Evolutionary conservation across 2,888 invertebrate genomes (phyloP).

Genomic region (Balanococcus diminutus): DNA sequence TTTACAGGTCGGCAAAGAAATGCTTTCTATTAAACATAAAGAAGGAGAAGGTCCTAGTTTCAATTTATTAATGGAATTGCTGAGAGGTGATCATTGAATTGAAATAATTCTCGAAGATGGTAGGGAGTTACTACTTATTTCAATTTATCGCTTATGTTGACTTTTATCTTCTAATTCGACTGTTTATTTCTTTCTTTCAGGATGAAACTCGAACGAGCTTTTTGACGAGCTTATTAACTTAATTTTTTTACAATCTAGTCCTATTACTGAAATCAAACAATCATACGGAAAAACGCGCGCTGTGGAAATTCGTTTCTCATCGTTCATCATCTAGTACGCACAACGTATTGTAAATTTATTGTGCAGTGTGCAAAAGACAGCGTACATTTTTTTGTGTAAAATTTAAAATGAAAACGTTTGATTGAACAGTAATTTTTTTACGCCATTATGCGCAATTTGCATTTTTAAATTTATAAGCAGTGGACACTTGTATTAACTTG

Average conservation of each 20-base stretch:
- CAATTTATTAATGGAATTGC: constrained; percentile 92
- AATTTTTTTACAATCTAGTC: constrained; percentile 46
- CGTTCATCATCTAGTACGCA: not conserved
- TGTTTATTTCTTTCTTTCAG: constrained; percentile 1
- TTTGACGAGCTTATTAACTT: constrained; percentile 50
- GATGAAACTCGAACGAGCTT: constrained; percentile 45
- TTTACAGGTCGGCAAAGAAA: constrained; percentile 86
- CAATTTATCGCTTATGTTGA: not conserved
- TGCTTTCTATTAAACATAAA: constrained; percentile 83
- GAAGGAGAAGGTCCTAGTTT: constrained; percentile 90
- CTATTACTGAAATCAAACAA: constrained; percentile 44
- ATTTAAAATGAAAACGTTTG: not conserved
- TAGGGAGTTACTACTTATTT: not conserved
- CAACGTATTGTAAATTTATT: constrained; percentile 1
- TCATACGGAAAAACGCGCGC: not conserved
- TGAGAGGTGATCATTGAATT: constrained; percentile 90
- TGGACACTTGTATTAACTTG: not conserved
- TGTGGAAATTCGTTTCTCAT: not conserved
- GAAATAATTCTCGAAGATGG: constrained; percentile 25
- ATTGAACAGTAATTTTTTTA: not conserved
- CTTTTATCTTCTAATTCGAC: not conserved
- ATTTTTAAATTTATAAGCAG: not conserved
- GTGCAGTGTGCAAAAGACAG: not conserved
- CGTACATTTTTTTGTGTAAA: not conserved
- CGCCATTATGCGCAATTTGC: not conserved